Evolutionary conservation across 1,140 invertebrate species (phyloP).

Genomic region (Harlomillsia oculata): DNA sequence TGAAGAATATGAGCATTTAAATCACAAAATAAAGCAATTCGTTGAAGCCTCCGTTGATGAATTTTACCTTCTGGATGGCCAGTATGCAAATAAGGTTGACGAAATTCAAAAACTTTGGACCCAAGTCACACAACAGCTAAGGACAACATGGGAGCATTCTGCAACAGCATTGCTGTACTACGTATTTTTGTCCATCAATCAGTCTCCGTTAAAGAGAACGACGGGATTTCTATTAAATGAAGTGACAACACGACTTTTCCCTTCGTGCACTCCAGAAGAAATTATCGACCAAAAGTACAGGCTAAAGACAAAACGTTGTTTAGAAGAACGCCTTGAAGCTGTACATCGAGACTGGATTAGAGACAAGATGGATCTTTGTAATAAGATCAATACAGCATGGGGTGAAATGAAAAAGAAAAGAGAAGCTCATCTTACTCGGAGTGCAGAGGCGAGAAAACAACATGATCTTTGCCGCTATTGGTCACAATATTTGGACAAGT

Average conservation of each 20-base stretch:
- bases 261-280: slow-evolving; percentile 1
- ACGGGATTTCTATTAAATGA: slow-evolving; percentile 1
- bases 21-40: slow-evolving; percentile 4
- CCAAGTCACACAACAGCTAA: too few species aligned
- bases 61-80: slow-evolving; percentile 30
- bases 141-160: too few species aligned
- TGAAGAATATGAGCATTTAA: not conserved
- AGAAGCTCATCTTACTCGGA: slow-evolving; percentile 2
- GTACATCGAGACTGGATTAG: slow-evolving; percentile 24
- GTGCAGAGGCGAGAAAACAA: slow-evolving; percentile 9
- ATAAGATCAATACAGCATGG: slow-evolving; percentile 27
- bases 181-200: too few species aligned
- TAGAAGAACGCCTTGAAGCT: slow-evolving; percentile 19
- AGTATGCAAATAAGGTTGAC: slow-evolving; percentile 29
- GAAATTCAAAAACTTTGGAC: slow-evolving; percentile 14
- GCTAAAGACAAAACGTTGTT: slow-evolving; percentile 15
- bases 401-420: slow-evolving; percentile 5
- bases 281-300: slow-evolving; percentile 29
- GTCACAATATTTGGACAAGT: slow-evolving; percentile 11
- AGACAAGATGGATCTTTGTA: slow-evolving; percentile 26
- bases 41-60: slow-evolving; percentile 18
- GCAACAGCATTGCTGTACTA: slow-evolving; percentile 22
- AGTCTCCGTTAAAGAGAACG: too few species aligned
- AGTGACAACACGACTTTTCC: slow-evolving; percentile 16
- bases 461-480: slow-evolving; percentile 17